Base-by-base conservation (phyloP, 2,888 invertebrate species). In the Deilephila porcellus region DNA sequence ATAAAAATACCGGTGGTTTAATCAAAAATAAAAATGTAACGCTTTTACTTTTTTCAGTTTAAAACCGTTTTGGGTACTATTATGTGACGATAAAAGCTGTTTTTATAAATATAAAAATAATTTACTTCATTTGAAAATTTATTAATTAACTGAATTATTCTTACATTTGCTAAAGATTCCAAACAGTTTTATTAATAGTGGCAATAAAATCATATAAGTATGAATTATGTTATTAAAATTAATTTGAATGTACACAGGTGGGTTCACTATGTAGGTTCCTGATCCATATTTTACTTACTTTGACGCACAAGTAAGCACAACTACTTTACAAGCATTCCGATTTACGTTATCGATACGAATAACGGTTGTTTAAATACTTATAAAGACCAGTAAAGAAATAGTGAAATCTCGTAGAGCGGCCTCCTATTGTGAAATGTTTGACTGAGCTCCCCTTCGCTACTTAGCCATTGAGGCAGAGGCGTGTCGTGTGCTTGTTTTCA, bases 401-500 rank as follows among this genome's bases (percentile, higher is more conserved):
- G 52, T 75, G 62, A 73, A 72, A 72, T 63, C 74, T 73, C 67
- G 53, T 60, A 56, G 71, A 72, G 76, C 45, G 71, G 56, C 64
- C 62, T 11, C 14, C 45, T 45, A 56, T 56, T 67, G 72, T 79
- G 78, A 78, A 80, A 71, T 78, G 56, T 80, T 84, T 82, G 83
- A 85, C 82, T 83, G 82, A 76, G 75, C 82, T 17, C 62, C 71
- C 34, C 70, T 53, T 62, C 56, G 53, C 56, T 71, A 56, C 63
- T 62, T 64, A 79, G 77, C 82, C 78, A 83, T 85, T 84, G 84
- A 81, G 80, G 80, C 80, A 82, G 86, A 91, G 90, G 90, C 76
- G 78, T 77, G 76, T 75, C 80, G 79, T 80, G 85, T 89, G 90
- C 92, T 91, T 93, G 88, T 92, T 92, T 93, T 92, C 86, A 85